A percentile compares a stretch with the other conserved stretches of the same genome.
Conservation (phyloP, 2,888 invertebrate species). For the Tipula lateralis region DNA sequence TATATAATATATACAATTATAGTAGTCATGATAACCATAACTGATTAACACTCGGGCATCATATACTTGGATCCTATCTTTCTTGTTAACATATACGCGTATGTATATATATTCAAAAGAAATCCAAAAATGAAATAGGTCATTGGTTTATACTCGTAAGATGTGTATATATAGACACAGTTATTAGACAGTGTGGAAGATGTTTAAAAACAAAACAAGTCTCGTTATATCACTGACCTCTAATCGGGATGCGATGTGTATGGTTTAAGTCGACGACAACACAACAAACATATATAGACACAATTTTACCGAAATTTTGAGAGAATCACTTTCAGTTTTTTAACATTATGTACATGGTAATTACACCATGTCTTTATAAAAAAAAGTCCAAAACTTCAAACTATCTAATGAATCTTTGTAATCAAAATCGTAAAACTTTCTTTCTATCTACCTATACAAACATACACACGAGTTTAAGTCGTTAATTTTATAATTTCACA, state of each 20-base stretch:
- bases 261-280: background rate
- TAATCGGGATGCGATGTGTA: background rate
- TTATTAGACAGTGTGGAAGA: background rate
- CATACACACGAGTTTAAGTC: background rate
- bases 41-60: background rate
- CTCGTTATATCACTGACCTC: background rate
- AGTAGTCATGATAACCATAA: background rate
- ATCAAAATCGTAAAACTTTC: background rate
- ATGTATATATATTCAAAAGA: background rate
- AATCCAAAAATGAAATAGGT: background rate
- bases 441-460: background rate
- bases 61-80: background rate
- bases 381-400: background rate
- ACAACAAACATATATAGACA: no score
- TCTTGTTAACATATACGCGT: no score
- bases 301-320: background rate
- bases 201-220: background rate
- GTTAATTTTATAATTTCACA: background rate
- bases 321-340: background rate
- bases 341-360: background rate
- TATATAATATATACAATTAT: background rate
- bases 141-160: background rate
- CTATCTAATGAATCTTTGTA: background rate
- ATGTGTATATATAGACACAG: background rate
- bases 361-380: background rate